phyloP scores from a whole-genome alignment of 2,797 vertebrate genomes.

The Scolopax rusticola region DNA sequence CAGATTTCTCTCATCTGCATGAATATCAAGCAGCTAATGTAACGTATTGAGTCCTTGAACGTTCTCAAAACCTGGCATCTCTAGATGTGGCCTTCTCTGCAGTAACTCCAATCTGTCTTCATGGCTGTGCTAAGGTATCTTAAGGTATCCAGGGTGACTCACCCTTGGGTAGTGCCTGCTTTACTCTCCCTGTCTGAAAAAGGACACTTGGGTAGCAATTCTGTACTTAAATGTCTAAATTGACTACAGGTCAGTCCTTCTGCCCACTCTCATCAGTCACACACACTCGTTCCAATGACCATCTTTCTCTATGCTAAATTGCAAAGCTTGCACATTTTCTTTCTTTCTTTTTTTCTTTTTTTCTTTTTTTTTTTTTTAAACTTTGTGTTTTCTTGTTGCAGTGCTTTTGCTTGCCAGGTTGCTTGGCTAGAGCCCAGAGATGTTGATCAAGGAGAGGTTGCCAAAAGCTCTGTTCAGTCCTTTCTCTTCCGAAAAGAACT shows the following conservation, averaged over 20 bases:
- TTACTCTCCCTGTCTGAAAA: not conserved
- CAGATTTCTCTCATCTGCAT: not conserved
- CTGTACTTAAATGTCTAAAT: not conserved
- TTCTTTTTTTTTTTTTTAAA: not conserved
- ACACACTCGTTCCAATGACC: not conserved
- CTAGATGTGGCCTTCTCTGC: not conserved
- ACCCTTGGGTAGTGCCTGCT: not conserved
- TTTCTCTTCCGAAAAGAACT: not conserved
- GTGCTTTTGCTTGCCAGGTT: slow-evolving; percentile 29
- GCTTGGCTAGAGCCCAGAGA: slow-evolving; percentile 2
- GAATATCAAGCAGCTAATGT: not conserved
- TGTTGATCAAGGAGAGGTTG: not conserved
- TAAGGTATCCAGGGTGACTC: not conserved
- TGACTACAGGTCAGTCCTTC: not conserved
- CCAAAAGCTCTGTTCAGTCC: slow-evolving; percentile 17
- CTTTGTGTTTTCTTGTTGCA: not conserved
- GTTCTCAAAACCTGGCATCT: not conserved
- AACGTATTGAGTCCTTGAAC: not conserved
- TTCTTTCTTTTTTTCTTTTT: not conserved
- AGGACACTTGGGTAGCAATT: not conserved
- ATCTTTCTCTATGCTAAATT: not conserved
- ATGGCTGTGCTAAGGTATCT: not conserved
- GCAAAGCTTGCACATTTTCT: not conserved
- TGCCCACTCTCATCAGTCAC: not conserved
- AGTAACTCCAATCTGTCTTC: not conserved